Evolutionary conservation across 2,113 vertebrate genomes (phyloP).

Genomic region (Campylomormyrus numenius): DNA sequence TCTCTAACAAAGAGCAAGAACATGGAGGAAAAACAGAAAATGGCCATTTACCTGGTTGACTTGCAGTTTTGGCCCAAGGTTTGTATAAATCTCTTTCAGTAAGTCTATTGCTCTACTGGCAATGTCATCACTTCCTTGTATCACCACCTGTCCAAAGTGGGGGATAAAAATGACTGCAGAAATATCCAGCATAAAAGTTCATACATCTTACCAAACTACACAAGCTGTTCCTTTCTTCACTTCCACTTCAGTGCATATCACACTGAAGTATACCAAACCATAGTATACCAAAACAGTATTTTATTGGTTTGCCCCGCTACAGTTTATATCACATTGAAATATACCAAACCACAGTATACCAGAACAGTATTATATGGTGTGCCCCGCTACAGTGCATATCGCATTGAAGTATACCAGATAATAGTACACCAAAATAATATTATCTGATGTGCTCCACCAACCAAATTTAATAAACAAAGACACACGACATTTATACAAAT

Average conservation of each 20-base stretch:
- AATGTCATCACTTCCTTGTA: constrained; percentile 98
- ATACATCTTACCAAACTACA: not conserved
- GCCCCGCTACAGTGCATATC: too few species aligned
- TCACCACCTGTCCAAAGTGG: constrained; percentile 74
- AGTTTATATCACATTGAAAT: too few species aligned
- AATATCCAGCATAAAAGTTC: not conserved
- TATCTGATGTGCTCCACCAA: too few species aligned
- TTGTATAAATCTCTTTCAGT: constrained; percentile 98
- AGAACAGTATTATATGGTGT: too few species aligned
- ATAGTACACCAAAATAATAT: too few species aligned
- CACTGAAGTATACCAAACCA: too few species aligned
- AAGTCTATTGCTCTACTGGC: constrained; percentile 95
- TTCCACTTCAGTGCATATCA: not conserved
- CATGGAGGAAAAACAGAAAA: not conserved
- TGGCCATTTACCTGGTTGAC: constrained; percentile 80
- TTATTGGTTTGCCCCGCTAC: too few species aligned
- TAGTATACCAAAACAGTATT: too few species aligned
- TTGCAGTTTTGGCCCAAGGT: constrained; percentile 96
- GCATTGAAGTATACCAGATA: too few species aligned
- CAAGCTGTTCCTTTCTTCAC: not conserved
- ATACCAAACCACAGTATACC: too few species aligned
- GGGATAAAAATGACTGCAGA: not conserved
- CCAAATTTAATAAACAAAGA: too few species aligned
- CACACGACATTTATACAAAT: too few species aligned
- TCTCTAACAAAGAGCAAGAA: not conserved